A percentile compares a stretch with the other conserved stretches of the same genome.
Evolutionary conservation across 2,888 invertebrate genomes (phyloP).

Genomic region (Beris chalybata): DNA sequence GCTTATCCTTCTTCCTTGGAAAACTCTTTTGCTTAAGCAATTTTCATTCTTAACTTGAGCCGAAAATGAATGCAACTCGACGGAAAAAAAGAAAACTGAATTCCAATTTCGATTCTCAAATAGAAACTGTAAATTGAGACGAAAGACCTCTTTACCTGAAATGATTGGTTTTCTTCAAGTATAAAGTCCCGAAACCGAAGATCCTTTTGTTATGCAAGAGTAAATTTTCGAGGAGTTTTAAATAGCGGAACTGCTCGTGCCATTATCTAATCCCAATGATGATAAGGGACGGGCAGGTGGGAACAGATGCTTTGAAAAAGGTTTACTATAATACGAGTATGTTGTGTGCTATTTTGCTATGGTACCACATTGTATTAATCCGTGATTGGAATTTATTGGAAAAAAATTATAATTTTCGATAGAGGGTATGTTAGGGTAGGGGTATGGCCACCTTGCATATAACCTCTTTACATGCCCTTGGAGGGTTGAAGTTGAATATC

Average conservation of each 20-base stretch:
- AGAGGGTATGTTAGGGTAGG: too few species aligned
- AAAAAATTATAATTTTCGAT: neutral
- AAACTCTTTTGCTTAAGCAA: too few species aligned
- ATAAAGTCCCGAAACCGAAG: conserved; percentile 16
- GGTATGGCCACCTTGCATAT: too few species aligned
- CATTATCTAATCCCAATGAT: conserved; percentile 10
- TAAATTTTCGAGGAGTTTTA: conserved; percentile 25
- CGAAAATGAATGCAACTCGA: too few species aligned
- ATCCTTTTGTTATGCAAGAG: conserved; percentile 32
- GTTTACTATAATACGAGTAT: neutral
- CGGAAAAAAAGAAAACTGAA: too few species aligned
- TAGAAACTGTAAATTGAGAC: conserved; percentile 25
- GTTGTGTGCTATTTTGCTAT: neutral
- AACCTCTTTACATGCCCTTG: too few species aligned
- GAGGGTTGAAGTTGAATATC: too few species aligned
- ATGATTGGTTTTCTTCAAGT: conserved; percentile 27
- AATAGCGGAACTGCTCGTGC: conserved; percentile 31
- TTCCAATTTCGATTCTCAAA: neutral
- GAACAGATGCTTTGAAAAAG: neutral
- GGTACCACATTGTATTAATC: conserved; percentile 3
- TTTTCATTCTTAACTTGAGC: too few species aligned
- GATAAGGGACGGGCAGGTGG: conserved; percentile 11
- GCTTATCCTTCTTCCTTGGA: too few species aligned
- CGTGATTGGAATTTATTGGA: neutral
- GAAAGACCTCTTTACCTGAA: conserved; percentile 17